Evolutionary conservation across 2,888 invertebrate genomes (phyloP), one percentile per base, ranked within the genome.

Genomic region (Zygogramma bicolorata): DNA sequence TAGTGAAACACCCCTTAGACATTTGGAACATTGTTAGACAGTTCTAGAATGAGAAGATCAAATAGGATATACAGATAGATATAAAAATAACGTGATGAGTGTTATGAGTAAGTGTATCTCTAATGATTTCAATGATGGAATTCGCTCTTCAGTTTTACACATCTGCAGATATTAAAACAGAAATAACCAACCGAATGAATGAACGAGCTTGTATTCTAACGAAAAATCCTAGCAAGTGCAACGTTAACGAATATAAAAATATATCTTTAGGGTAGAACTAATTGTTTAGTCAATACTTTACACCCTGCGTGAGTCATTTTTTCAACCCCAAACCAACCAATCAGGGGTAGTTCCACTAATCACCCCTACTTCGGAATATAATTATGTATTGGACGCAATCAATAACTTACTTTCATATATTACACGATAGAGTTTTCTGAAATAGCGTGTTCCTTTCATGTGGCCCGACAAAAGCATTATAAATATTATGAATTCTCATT

Each of bases 221-320:
- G 61, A 77, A 72, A 70, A 78, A 78, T 78, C 76, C 77, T 62
- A 63, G 74, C 73, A 76, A 78, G 75, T 77, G 69, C 75, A 78
- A 79, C 79, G 73, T 78, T 77, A 78, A 82, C 81, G 81, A 82
- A 85, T 83, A 85, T 83, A 85, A 85, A 85, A 85, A 84, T 85
- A 86, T 84, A 85, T 84, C 85, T 86, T 87, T 85, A 86, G 86
- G 85, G 86, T 84, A 85, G 85, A 83, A 85, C 87, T 88, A 88
- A 88, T 88, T 88, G 88, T 88, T 88, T 88, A 87, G 87, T 88
- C 88, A 87, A 87, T 88, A 87, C 87, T 87, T 87, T 87, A 87
- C 87, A 87, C 88, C 87, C 87, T 86, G 86, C 86, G 87, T 88
- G 88, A 88, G 86, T 88, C 88, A 88, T 86, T 88, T 87, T 87